Conservation (phyloP, 2,888 invertebrate genomes). For the Drymonia ruficornis region DNA sequence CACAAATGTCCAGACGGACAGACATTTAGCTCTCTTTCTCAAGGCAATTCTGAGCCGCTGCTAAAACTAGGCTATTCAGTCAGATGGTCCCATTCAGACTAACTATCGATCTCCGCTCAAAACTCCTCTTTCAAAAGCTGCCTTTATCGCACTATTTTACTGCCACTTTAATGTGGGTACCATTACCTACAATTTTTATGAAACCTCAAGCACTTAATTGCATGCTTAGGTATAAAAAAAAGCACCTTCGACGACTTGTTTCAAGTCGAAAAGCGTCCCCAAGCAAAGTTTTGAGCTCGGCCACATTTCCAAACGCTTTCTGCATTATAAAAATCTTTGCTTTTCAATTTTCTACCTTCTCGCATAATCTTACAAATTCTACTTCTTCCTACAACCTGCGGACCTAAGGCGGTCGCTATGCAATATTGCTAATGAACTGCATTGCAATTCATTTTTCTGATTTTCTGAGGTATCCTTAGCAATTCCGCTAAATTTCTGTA, state of each 20-base stretch:
- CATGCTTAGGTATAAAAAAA: background rate
- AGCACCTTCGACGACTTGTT: background rate
- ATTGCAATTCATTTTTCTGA: too few relatives aligned
- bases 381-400: too few relatives aligned
- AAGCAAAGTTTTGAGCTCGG: background rate
- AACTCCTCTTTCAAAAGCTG: constrained; percentile 32
- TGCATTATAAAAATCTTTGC: too few relatives aligned
- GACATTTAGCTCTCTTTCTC: constrained; percentile 16
- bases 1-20: constrained; percentile 10
- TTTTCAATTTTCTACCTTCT: too few relatives aligned
- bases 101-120: constrained; percentile 48
- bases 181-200: constrained; percentile 11
- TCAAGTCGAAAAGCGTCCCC: background rate
- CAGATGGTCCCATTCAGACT: constrained; percentile 29
- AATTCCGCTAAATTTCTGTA: too few relatives aligned
- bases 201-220: too few relatives aligned
- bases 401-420: too few relatives aligned
- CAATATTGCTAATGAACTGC: too few relatives aligned
- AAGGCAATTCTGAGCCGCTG: constrained; percentile 24
- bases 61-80: constrained; percentile 39
- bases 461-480: too few relatives aligned
- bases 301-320: too few relatives aligned
- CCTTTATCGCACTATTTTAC: constrained; percentile 15
- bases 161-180: constrained; percentile 9
- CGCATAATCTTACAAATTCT: too few relatives aligned